Conservation (phyloP, 1,140 invertebrate genomes). For the Pseudomyrmex gracilis region DNA sequence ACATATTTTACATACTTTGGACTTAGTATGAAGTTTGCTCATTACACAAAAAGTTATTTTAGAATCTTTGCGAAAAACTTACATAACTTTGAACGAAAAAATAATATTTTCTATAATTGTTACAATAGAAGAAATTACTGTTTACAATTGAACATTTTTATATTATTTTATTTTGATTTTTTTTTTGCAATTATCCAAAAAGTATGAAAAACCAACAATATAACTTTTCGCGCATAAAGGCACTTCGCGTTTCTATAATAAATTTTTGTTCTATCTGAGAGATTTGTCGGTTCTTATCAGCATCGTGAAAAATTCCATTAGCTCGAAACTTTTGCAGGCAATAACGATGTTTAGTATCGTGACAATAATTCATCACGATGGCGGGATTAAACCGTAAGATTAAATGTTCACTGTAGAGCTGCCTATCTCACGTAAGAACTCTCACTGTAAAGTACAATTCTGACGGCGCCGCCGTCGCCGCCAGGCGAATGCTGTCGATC, state of each 20-base stretch:
- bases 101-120: background rate
- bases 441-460: background rate
- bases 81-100: background rate
- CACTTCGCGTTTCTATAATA: background rate
- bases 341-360: constrained; percentile 11
- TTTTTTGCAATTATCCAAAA: too few relatives aligned
- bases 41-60: background rate
- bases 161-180: background rate
- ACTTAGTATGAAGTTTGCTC: background rate
- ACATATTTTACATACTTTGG: background rate
- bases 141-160: background rate
- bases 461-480: background rate
- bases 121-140: background rate
- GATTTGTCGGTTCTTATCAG: background rate
- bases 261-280: background rate
- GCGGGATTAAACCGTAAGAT: background rate
- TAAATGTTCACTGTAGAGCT: constrained; percentile 6
- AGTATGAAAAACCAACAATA: too few relatives aligned
- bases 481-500: background rate
- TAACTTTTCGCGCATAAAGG: background rate
- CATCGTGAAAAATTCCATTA: background rate
- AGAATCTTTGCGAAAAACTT: background rate
- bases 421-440: background rate
- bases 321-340: background rate
- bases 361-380: constrained; percentile 10